Conservation (phyloP, 2,113 vertebrate species). For the Vidua chalybeata region DNA sequence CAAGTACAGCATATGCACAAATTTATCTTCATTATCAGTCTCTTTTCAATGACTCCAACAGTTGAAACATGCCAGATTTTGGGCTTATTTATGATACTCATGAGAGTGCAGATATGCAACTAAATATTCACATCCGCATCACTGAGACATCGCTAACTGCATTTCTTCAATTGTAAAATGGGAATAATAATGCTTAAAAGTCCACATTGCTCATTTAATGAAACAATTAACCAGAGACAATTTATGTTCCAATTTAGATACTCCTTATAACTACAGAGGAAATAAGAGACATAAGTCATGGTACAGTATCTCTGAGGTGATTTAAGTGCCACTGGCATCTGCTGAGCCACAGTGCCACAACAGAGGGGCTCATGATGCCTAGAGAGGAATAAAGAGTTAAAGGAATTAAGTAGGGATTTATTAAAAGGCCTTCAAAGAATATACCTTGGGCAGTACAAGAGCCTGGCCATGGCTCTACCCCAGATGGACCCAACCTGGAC, state of each 20-base stretch:
- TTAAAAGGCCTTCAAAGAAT: not conserved
- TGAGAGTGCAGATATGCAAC: conserved; percentile 13
- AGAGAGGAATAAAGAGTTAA: not conserved
- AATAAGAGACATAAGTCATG: not conserved
- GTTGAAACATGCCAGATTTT: conserved; percentile 9
- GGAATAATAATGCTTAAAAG: conserved; percentile 21
- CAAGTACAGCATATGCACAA: not conserved
- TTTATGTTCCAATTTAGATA: conserved; percentile 29
- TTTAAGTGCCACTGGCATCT: not conserved
- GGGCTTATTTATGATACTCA: conserved; percentile 25
- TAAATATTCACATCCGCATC: not conserved
- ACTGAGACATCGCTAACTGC: not conserved
- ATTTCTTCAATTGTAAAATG: conserved; percentile 28
- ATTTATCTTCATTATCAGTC: conserved; percentile 53
- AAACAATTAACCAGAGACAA: conserved; percentile 53
- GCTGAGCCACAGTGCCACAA: not conserved
- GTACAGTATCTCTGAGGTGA: fast-evolving
- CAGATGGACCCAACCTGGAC: not conserved
- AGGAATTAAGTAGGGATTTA: not conserved
- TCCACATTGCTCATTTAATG: conserved; percentile 27
- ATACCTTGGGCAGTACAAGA: not conserved
- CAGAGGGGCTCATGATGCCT: not conserved
- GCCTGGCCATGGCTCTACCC: not conserved
- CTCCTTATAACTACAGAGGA: not conserved
- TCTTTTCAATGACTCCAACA: conserved; percentile 23